A percentile compares a stretch with the other conserved stretches of the same genome.
phyloP scores from a whole-genome alignment of 2,797 vertebrate genomes.

The Momotus momota region DNA sequence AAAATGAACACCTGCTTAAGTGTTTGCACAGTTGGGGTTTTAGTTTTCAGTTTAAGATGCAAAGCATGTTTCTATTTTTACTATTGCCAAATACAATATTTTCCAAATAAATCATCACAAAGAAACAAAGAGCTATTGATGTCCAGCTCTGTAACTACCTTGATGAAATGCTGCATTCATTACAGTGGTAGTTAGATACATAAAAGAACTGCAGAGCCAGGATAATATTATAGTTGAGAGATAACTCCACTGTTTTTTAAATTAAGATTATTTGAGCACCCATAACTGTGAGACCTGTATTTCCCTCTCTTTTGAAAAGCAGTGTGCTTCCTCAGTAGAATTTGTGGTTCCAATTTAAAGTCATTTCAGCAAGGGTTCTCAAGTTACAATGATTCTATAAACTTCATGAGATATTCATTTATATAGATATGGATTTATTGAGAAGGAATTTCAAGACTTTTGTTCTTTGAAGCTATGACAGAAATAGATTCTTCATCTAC shows the following conservation, averaged over 20 bases:
- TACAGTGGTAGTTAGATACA: background rate
- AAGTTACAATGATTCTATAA: background rate
- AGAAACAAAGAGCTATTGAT: background rate
- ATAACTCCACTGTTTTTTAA: background rate
- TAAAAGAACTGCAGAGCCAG: background rate
- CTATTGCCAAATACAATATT: background rate
- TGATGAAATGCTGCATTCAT: background rate
- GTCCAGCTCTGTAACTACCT: background rate
- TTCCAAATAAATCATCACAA: conserved; percentile 2
- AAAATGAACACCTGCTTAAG: background rate
- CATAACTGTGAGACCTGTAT: background rate
- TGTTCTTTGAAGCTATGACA: background rate
- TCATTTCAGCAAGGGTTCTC: background rate
- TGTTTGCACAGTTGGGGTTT: background rate
- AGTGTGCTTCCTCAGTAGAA: background rate
- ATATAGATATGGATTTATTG: background rate
- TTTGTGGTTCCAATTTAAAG: background rate
- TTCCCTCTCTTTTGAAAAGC: background rate
- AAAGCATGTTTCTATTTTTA: background rate
- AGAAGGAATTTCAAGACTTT: conserved; percentile 11
- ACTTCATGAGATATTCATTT: background rate
- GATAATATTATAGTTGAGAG: background rate
- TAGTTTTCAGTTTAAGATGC: background rate
- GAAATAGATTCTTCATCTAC: background rate
- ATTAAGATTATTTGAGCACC: background rate